Evolutionary conservation across 2,113 vertebrate genomes (phyloP), one percentile per base, ranked within the genome.

Genomic region (Hiodon alosoides): DNA sequence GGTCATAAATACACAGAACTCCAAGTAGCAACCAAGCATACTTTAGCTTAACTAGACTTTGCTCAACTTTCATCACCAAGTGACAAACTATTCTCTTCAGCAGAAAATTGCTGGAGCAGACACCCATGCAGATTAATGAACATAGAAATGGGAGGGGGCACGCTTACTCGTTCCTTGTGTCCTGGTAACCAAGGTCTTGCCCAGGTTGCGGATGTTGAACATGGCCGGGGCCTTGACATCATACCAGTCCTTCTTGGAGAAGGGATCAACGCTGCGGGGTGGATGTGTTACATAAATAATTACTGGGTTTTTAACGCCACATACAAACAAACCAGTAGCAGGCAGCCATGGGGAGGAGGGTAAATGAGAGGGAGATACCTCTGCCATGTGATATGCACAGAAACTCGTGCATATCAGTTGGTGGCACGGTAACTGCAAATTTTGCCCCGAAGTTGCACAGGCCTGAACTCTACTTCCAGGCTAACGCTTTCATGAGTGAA

Each of bases 191-290:
- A 99, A 91, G 0, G 97, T 99, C 90, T 99, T 99, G 57, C 97
- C 97, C 52, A 98, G 91, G 86, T 99, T 98, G 54, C 96, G 93
- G 86, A 98, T 98, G 87, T 98, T 99, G 86, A 99, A 99, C 97
- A 98, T 98, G 4, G 97, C 96, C 58, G 97, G 97, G 17, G 96
- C 97, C 84, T 98, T 99, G 83, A 99, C 97, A 94, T 99, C 97
- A 66, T 98, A 99, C 96, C 97, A 99, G 80, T 99, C 96, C 84
- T 99, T 99, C 85, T 99, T 99, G 85, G 97, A 99, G 84, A 99
- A 99, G 74, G 97, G 97, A 84, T 98, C 97, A n/a, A 99, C 96
- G 87, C 97, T 99, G 83, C 2, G 84, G 8, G 0, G 61, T 3
- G 79, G n/a, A 52, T 14, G 61, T 47, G 16, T 8, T 51, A 16